phyloP scores from a whole-genome alignment of 2,797 vertebrate species.

The Falco rusticolus region DNA sequence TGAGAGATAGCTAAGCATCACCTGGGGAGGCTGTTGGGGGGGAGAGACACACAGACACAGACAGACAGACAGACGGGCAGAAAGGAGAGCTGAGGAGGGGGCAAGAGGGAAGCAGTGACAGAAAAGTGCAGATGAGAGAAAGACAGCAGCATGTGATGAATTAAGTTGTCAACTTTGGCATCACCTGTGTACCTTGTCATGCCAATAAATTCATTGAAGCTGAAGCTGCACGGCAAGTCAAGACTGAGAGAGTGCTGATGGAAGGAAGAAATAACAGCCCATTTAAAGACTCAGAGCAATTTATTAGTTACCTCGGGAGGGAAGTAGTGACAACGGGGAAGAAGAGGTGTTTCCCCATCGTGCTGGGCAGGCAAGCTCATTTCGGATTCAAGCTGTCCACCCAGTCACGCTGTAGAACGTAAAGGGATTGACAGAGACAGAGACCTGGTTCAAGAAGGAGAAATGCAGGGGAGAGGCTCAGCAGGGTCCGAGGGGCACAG shows the following conservation, averaged over 20 bases:
- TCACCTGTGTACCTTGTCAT: slow-evolving; percentile 54
- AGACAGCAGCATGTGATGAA: slow-evolving; percentile 23
- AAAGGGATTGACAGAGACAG: neutral
- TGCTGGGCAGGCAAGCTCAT: neutral
- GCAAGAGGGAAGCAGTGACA: neutral
- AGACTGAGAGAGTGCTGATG: slow-evolving; percentile 34
- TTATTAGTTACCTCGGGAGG: slow-evolving; percentile 27
- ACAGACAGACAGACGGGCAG: neutral
- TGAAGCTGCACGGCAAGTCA: neutral
- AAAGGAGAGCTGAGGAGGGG: neutral
- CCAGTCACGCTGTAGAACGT: rapidly evolving
- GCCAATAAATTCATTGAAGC: slow-evolving; percentile 50
- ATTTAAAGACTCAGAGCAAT: slow-evolving; percentile 54
- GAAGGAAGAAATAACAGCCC: slow-evolving; percentile 45
- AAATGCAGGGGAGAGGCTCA: neutral
- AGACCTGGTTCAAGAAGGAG: neutral
- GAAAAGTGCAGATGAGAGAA: neutral
- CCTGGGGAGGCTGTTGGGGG: slow-evolving; percentile 32
- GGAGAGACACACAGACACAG: neutral
- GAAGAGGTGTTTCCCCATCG: neutral
- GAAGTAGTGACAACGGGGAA: neutral
- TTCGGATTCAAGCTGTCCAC: slow-evolving; percentile 2
- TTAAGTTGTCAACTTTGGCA: slow-evolving; percentile 61
- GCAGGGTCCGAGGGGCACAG: neutral
- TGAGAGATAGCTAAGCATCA: slow-evolving; percentile 59